Evolutionary conservation across 2,113 vertebrate genomes (phyloP).

Genomic region (Galemys pyrenaicus): DNA sequence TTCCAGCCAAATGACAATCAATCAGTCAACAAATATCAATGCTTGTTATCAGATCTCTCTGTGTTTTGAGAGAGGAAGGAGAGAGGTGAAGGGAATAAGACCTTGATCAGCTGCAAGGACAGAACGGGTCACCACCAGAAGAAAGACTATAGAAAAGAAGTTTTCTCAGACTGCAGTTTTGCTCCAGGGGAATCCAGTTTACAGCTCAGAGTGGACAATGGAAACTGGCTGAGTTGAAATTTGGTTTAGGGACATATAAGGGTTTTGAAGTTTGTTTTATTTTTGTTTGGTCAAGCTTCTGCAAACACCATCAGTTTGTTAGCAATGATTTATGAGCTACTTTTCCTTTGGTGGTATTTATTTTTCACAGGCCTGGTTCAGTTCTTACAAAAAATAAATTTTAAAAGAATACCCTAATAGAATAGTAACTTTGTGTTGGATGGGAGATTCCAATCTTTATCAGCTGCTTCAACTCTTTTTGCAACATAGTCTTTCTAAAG

Average conservation of each 20-base stretch:
- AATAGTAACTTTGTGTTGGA: not conserved
- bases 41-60: conserved; percentile 20
- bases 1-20: conserved; percentile 52
- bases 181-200: not conserved
- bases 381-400: not conserved
- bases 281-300: not conserved
- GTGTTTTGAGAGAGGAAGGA: not conserved
- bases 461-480: not conserved
- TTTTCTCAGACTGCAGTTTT: not conserved
- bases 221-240: not conserved
- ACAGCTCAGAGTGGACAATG: not conserved
- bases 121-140: not conserved
- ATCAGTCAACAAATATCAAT: not conserved
- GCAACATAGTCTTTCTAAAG: not conserved
- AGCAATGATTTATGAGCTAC: not conserved
- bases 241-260: not conserved
- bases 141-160: not conserved
- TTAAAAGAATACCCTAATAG: not conserved
- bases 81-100: not conserved
- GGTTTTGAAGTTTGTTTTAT: not conserved
- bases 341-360: not conserved
- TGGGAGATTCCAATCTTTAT: not conserved
- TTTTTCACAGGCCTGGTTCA: not conserved
- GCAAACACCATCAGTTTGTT: not conserved
- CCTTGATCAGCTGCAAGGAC: not conserved